Base-by-base conservation (phyloP, 1,140 invertebrate genomes). In the Episyrphus balteatus region DNA sequence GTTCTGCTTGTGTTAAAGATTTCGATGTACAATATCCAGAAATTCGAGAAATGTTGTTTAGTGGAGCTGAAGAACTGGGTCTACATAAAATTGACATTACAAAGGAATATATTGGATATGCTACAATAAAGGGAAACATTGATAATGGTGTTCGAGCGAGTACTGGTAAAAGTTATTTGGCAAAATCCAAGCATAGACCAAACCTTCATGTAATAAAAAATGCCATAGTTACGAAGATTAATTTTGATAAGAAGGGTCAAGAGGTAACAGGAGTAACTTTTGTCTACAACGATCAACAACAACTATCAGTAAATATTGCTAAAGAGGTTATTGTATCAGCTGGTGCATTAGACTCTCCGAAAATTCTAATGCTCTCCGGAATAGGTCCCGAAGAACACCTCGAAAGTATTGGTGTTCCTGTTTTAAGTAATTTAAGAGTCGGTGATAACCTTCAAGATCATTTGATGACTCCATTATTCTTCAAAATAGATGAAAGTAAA, bases 201-300 rank as follows among this genome's bases (percentile, higher is more conserved):
- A 92, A 92, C 69, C 58, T 91, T 1, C 76, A 78, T 45, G 73
- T 88, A 5, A 59, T 81, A 10, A 82, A 77, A 47, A 75, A 77
- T 44, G 70, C 79, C 0, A 62, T 71, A 46, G 82, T 77, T 0
- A 75, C 73, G 13, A 74, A 70, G 49, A 53, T 77, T 0, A 70
- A 77, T 7, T 58, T 84, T n/a, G 69, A 80, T 56, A 78, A 78
- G 0, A 46, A n/a, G 57, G 55, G 2, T 51, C 52, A 44, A 69
- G 62, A 0, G 55, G 46, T 18, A 71, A 70, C 2, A 59, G 71
- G 84, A 3, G 57, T 76, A 0, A 55, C 57, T 51, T 62, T 73
- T 14, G 50, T 63, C 39, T 55, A 62, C 18, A 49, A 48, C 17
- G 65, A 56, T 19, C 55, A 49, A 5, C 48, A 33, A 19, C 42